Evolutionary conservation across 2,797 vertebrate species (phyloP), one percentile per base, ranked within the genome.

Genomic region (Anguilla pacifica): DNA sequence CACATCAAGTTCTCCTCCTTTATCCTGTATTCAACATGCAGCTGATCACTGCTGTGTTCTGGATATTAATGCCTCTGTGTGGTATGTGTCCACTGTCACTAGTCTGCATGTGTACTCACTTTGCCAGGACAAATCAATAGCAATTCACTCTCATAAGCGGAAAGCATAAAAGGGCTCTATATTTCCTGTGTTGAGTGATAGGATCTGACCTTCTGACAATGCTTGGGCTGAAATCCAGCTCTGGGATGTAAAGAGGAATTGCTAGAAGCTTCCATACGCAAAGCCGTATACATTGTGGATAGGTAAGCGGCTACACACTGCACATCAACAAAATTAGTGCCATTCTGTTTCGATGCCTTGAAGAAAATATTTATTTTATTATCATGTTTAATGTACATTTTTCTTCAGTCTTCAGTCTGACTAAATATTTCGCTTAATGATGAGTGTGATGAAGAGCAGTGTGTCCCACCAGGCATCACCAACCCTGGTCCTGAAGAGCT

Each of bases 161-260:
- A 43, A 85, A 35, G 6, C 15, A 59, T 84, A 82, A 82, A n/a
- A 46, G 28, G 10, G 28, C 59, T 85, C 19, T 85, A 64, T 61
- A 43, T 64, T 85, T 85, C 57, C 84, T 85, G 84, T 85, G 57
- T 61, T 46, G 28, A 35, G 19, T 43, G 39, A 85, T 43, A 39
- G 84, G n/a, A 64, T 85, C 31, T 64, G 57, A 51, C 79, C 79
- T 82, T 15, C 5, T 1, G n/a, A 85, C 55, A 43, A 59, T 85
- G 17, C 31, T n/a, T 43, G 13, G 19, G 35, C 35, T 43, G 51
- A 64, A 6, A 64, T 85, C 84, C 55, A 85, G 59, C 57, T 43
- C 17, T 51, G 22, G 25, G 46, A 82, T 82, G 79, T 13, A 49
- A 49, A 82, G 79, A 22, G 17, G 74, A 35, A 43, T 46, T 79